Conservation (phyloP, 2,113 vertebrate genomes). For the Leptobrachium ailaonicum region DNA sequence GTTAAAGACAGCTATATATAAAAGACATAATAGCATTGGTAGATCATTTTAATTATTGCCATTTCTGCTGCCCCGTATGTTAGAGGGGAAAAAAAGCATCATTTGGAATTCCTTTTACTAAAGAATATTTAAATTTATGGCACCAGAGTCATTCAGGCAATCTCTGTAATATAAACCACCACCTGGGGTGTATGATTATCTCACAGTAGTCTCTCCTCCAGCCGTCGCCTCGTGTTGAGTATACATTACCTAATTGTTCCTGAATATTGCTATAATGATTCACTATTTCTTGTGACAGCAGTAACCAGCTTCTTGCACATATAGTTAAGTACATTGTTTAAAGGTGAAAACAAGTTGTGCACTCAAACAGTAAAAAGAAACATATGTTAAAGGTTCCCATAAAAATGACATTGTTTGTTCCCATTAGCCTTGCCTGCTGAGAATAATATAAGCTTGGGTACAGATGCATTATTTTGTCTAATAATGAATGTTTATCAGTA, state of each 20-base stretch:
- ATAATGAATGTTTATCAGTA: constrained; percentile 47
- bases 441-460: constrained; percentile 41
- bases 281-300: constrained; percentile 32
- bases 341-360: constrained; percentile 38
- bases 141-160: constrained; percentile 24
- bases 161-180: constrained; percentile 40
- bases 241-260: constrained; percentile 39
- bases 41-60: background rate
- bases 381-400: constrained; percentile 23
- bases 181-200: constrained; percentile 46
- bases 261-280: constrained; percentile 49
- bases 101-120: constrained; percentile 4
- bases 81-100: constrained; percentile 12
- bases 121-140: constrained; percentile 16
- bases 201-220: constrained; percentile 43
- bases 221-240: constrained; percentile 41
- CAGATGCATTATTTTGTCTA: constrained; percentile 46
- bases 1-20: too few species aligned
- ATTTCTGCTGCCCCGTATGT: background rate
- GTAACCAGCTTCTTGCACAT: constrained; percentile 40
- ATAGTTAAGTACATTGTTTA: constrained; percentile 28
- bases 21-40: too few species aligned
- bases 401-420: constrained; percentile 31
- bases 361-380: constrained; percentile 29
- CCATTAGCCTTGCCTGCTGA: constrained; percentile 46